Evolutionary conservation across 2,113 vertebrate species (phyloP), one percentile per base, ranked within the genome.

Genomic region (Oreochromis tanganicae): DNA sequence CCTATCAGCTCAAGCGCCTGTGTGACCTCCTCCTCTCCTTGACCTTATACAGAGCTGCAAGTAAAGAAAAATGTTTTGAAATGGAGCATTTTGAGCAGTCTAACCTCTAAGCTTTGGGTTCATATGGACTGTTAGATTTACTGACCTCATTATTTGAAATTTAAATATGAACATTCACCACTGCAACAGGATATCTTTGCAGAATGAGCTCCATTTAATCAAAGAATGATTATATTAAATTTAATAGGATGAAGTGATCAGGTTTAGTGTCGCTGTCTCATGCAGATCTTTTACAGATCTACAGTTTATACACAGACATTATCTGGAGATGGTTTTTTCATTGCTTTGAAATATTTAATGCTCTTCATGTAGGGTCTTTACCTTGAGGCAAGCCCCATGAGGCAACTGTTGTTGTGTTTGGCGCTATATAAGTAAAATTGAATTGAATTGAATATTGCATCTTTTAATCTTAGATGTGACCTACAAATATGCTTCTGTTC

Each of bases 351-450:
- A 24, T 50, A 43, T 43, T 7, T 43, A 46, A 34, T 21, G 5
- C 4, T 59, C n/a, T 34, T 85, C 75, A 36, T 2, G 61, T 19
- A 61, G 16, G 29, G 29, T 13, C 34, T 66, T 12, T 66, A 66
- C 6, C 61, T n/a, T 36, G 61, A 61, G 5, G 54, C n/a, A 55
- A 13, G 6, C 21, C 55, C 21, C 54, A 27, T 24, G 54, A 59
- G 6, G 34, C 61, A 66, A 66, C 10, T 66, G 0, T 66, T 66
- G 34, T 66, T 38, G 61, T 66, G 61, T 66, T 66, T 38, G 61
- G 10, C 0, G 0, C 1, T 36, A 3, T 66, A 21, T 66, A 13
- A 38, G 21, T 66, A 38, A 66, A 66, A 66, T 21, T 12, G 1
- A 66, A 61, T 32, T 61, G 1, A 61, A 12, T 13, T 38, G 61